These are phyloP conservation scores for Montipora capitata DNA, from an alignment of 92 coral and sea anemone species.

Conservation along the genomic window DNA sequence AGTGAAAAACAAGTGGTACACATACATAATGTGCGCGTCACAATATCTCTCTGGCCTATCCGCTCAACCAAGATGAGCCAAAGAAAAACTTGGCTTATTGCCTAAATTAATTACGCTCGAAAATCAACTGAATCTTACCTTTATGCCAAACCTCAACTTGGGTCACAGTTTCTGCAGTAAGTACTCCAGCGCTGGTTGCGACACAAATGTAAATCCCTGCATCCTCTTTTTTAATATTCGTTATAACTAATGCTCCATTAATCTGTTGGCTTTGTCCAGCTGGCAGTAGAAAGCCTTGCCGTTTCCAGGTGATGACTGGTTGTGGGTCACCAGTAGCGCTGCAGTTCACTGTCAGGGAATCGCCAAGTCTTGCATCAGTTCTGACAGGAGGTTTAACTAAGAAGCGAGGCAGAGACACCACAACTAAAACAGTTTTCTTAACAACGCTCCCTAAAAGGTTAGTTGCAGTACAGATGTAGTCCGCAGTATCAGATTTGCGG, in stretches of 20 bases:
- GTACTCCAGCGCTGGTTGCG: constrained; percentile 42
- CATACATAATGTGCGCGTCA: too few species aligned
- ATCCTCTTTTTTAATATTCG: neutral
- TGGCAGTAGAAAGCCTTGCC: neutral
- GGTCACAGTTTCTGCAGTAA: neutral
- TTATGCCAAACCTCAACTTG: neutral
- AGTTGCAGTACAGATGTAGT: constrained; percentile 51
- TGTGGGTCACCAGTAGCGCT: neutral
- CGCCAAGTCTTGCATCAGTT: neutral
- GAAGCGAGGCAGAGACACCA: constrained; percentile 36
- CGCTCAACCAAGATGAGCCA: neutral
- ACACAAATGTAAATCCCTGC: constrained; percentile 43
- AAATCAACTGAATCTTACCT: neutral
- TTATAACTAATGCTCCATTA: constrained; percentile 4
- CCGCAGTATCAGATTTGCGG: constrained; percentile 36
- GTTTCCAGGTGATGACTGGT: neutral
- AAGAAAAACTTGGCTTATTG: too few species aligned
- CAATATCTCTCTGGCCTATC: too few species aligned
- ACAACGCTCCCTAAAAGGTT: constrained; percentile 44
- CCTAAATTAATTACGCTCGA: too few species aligned
- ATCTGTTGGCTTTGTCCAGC: neutral
- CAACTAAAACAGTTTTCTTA: constrained; percentile 8
- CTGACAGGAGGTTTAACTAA: constrained; percentile 33
- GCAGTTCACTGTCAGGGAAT: constrained; percentile 2
- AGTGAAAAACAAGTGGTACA: too few species aligned